A percentile compares a stretch with the other conserved stretches of the same genome.
Evolutionary conservation across 2,888 invertebrate species (phyloP).

Genomic region (Tetragonisca angustula): DNA sequence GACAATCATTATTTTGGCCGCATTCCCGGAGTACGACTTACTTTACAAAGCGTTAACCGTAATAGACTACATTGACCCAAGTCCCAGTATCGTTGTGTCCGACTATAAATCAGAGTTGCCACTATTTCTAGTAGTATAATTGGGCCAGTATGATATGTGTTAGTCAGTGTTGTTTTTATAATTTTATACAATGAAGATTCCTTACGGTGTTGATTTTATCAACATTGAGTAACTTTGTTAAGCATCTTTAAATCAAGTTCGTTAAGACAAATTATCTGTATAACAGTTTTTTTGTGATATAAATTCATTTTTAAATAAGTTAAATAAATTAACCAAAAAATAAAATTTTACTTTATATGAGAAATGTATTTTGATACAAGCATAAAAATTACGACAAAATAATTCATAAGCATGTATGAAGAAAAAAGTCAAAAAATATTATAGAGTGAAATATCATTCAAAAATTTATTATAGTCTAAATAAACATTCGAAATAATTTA

Average conservation of each 20-base stretch:
- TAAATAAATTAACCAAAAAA: too few species aligned
- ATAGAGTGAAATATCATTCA: too few species aligned
- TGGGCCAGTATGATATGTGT: slow-evolving; percentile 38
- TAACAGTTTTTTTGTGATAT: neutral
- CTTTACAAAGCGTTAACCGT: slow-evolving; percentile 75
- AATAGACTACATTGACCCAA: slow-evolving; percentile 77
- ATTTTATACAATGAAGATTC: neutral
- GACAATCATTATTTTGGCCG: slow-evolving; percentile 80
- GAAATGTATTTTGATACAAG: too few species aligned
- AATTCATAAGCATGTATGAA: too few species aligned
- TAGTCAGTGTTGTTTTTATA: neutral
- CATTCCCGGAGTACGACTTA: slow-evolving; percentile 74
- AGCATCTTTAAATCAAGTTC: neutral
- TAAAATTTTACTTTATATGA: too few species aligned
- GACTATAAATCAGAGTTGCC: slow-evolving; percentile 75
- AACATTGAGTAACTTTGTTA: neutral
- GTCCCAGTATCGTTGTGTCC: slow-evolving; percentile 64
- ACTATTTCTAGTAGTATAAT: slow-evolving; percentile 64
- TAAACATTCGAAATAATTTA: neutral
- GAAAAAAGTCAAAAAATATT: too few species aligned
- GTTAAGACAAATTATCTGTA: neutral
- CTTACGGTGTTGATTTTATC: too few species aligned
- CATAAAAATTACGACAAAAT: too few species aligned
- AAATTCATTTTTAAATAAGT: neutral
- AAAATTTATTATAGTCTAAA: too few species aligned